phyloP scores from a whole-genome alignment of 1,140 invertebrate genomes.

The Orchesella cincta region DNA sequence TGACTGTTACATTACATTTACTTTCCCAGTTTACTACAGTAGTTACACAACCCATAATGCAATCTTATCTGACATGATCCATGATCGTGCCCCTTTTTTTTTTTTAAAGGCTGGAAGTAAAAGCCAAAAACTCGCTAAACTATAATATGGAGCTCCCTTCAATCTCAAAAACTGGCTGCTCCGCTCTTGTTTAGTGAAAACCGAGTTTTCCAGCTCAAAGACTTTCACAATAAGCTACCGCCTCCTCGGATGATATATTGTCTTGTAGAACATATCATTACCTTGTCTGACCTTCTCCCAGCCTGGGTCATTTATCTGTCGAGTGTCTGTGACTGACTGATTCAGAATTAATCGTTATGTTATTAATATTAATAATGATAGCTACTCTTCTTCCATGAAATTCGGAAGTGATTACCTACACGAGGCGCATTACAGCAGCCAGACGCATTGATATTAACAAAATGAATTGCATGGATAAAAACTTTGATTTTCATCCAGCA shows the following conservation, averaged over 20 bases:
- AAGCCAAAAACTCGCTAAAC: background rate
- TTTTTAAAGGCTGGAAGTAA: background rate
- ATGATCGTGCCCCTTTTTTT: constrained; percentile 24
- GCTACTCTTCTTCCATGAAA: background rate
- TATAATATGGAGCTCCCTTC: background rate
- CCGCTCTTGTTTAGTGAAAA: background rate
- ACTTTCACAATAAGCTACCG: constrained; percentile 6
- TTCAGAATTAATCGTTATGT: constrained; percentile 40
- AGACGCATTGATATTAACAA: no score
- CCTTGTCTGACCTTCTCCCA: constrained; percentile 48
- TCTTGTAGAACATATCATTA: constrained; percentile 51
- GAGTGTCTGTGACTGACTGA: constrained; percentile 51
- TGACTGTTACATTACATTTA: constrained; percentile 18
- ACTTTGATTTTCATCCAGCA: background rate
- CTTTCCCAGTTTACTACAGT: background rate
- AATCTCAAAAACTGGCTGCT: background rate
- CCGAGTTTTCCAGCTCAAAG: constrained; percentile 22
- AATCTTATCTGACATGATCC: constrained; percentile 28
- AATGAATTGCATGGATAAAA: background rate
- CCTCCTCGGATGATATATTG: constrained; percentile 45
- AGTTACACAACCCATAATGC: background rate
- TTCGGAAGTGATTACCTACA: background rate
- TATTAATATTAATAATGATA: constrained; percentile 15
- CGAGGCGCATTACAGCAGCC: background rate
- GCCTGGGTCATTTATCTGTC: constrained; percentile 47